Evolutionary conservation across 2,888 invertebrate species (phyloP).

Genomic region (Folsomia manolachei): DNA sequence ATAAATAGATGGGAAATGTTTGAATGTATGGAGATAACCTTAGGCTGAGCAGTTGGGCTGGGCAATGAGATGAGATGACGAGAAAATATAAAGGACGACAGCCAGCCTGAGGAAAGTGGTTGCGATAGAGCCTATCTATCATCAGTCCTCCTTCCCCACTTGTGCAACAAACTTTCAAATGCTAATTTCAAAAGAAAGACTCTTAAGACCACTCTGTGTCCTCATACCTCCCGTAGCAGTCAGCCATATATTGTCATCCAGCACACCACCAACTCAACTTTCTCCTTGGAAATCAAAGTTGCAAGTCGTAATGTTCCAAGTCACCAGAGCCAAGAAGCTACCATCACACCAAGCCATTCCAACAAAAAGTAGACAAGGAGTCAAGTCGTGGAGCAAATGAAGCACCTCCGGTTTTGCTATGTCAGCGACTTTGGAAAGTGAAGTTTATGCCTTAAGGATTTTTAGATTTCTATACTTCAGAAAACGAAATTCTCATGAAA

Average conservation of each 20-base stretch:
- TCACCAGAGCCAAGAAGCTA: not conserved
- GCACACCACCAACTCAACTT: not conserved
- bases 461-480: not conserved
- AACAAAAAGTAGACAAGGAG: not conserved
- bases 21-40: too few species aligned
- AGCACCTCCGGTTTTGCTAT: conserved; percentile 1
- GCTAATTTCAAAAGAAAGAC: conserved; percentile 17
- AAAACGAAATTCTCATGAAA: too few species aligned
- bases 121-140: conserved; percentile 9
- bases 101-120: not conserved
- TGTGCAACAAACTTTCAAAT: conserved; percentile 18
- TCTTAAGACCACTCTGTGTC: conserved; percentile 17
- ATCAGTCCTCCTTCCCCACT: conserved; percentile 11
- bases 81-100: not conserved
- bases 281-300: not conserved
- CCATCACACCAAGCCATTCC: too few species aligned
- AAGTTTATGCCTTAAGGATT: not conserved
- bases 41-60: too few species aligned
- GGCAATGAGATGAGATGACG: too few species aligned
- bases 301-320: not conserved
- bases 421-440: not conserved
- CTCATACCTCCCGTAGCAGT: not conserved
- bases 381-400: not conserved
- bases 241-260: too few species aligned
- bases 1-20: too few species aligned